Conservation (phyloP, 2,888 invertebrate genomes). For the Coronaproctus castanopsis region DNA sequence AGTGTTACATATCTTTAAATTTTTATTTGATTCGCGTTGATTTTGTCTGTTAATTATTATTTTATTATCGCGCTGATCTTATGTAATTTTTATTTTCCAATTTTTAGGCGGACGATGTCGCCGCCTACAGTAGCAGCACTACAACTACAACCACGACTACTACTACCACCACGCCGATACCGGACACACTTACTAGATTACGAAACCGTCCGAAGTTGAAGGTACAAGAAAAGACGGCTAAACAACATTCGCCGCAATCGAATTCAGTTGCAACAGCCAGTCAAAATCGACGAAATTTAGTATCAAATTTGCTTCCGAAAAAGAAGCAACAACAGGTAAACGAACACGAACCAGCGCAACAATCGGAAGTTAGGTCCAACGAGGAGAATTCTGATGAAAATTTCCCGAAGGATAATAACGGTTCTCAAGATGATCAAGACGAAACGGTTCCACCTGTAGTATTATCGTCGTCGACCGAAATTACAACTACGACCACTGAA, state of each 20-base stretch:
- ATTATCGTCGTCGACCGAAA: not conserved
- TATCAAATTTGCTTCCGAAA: slow-evolving; percentile 9
- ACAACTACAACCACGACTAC: slow-evolving; percentile 1
- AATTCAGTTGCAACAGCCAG: slow-evolving; percentile 20
- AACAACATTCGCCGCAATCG: slow-evolving; percentile 27
- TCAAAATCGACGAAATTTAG: slow-evolving; percentile 14
- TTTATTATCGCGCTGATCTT: too few relatives aligned
- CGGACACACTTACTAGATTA: slow-evolving; percentile 28
- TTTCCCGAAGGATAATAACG: not conserved
- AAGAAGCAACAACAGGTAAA: slow-evolving; percentile 3
- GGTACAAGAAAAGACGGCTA: slow-evolving; percentile 26
- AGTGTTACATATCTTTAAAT: too few relatives aligned
- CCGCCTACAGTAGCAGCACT: not conserved
- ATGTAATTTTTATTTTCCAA: too few relatives aligned
- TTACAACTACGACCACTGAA: slow-evolving; percentile 12
- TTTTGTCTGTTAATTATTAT: too few relatives aligned
- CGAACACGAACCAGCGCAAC: slow-evolving; percentile 6
- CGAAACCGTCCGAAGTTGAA: slow-evolving; percentile 28
- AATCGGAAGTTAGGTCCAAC: slow-evolving; percentile 4
- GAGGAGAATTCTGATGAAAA: slow-evolving; percentile 8
- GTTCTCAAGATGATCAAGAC: not conserved
- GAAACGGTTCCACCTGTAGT: not conserved
- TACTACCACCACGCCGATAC: slow-evolving; percentile 21
- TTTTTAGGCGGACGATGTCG: not conserved
- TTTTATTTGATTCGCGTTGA: too few relatives aligned